A percentile compares a stretch with the other conserved stretches of the same genome.
Evolutionary conservation across 2,888 invertebrate genomes (phyloP).

Genomic region (Sarcophaga variegata): DNA sequence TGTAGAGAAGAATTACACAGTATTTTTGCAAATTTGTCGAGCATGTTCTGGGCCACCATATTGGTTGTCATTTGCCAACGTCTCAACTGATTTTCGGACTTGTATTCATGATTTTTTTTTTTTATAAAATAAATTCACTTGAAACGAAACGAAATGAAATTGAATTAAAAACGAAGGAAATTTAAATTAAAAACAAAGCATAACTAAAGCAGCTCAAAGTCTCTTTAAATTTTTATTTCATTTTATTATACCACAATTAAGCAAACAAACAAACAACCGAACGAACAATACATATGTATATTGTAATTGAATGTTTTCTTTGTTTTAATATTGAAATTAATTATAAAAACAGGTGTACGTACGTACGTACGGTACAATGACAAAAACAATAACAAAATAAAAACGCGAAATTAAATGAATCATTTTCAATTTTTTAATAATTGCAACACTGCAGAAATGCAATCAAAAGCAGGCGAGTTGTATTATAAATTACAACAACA

Average conservation of each 20-base stretch:
- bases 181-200: neutral
- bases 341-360: neutral
- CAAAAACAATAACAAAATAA: neutral
- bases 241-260: neutral
- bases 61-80: too few species aligned
- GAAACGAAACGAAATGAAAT: neutral
- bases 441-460: neutral
- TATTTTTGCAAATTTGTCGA: too few species aligned
- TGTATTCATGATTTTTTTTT: too few species aligned
- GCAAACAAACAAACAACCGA: too few species aligned
- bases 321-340: neutral
- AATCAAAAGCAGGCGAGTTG: neutral
- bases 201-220: neutral
- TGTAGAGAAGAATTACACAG: too few species aligned
- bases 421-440: neutral
- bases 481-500: neutral
- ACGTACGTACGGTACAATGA: too few species aligned
- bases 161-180: neutral
- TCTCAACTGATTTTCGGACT: too few species aligned
- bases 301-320: neutral
- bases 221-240: neutral
- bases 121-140: neutral
- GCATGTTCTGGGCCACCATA: too few species aligned
- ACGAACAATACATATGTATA: neutral
- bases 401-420: neutral